Base-by-base conservation (phyloP, 2,113 vertebrate species). In the Phylloscopus trochilus region DNA sequence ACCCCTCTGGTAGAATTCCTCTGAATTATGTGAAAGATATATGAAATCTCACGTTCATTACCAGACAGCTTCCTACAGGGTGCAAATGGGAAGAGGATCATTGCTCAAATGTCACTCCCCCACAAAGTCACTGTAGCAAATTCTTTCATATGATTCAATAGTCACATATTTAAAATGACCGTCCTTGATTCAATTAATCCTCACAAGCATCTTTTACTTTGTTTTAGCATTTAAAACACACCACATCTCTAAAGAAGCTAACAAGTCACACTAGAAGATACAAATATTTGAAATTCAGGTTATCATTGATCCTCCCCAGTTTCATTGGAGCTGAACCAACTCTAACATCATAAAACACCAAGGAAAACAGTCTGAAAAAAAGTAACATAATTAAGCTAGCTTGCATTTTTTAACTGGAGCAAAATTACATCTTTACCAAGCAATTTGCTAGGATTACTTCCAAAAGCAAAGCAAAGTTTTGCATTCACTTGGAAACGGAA, bases 41-140 rank as follows among this genome's bases (percentile, higher is more conserved):
- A 63, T 0, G 4, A 76, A 30, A 76, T 27, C 49, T 79, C 66
- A 82, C 0, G 0, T 46, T 73, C 0, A 0, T 43, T 76, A 89
- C 6, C 41, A 89, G 66, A 46, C 28, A 82, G 37, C 18, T 82
- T 77, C 44, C 66, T 69, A 66, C 33, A 47, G 46, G 31, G 67
- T 64, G 35, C 9, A 73, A 78, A 80, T 53, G 20, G 44, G 37
- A 68, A 70, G 18, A 90, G 39, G 5, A 83, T 69, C 43, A 59
- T 12, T 21, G 80, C 73, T 64, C 68, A 62, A 70, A 64, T 24
- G 15, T 33, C 72, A 85, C 17, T 85, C 35, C 46, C n/a, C 33
- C 12, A 10, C 58, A 24, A 91, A 74, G 51, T 69, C 63, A 87
- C 23, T 30, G 19, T 7, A 85, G n/a, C 55, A 79, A 81, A 92